Evolutionary conservation across 2,888 invertebrate species (phyloP), one percentile per base, ranked within the genome.

Genomic region (Netelia melanura): DNA sequence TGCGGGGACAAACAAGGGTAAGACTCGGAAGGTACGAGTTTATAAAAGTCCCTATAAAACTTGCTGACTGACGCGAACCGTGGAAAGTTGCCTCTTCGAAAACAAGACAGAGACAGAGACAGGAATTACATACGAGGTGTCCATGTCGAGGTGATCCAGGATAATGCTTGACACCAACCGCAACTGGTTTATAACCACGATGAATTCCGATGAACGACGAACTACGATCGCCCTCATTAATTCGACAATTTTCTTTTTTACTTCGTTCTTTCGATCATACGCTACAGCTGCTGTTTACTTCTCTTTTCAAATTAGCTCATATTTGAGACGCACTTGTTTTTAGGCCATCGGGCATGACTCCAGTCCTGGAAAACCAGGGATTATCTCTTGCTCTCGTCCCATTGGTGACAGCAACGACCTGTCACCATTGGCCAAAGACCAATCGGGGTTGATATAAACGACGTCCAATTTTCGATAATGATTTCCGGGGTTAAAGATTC

Each of bases 61-160:
- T 62, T 48, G 58, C 62, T 81, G 81, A 87, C 64, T 78, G 80
- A 67, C 76, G 64, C 43, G n/a, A 56, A 70, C 75, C 80, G 6
- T 6, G 64, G 86, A 74, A 83, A 70, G 78, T 85, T 84, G 76
- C 76, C 83, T 75, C 52, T 74, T 68, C 81, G 67, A 5, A 58
- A 21, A 65, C 62, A 65, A 58, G 72, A 64, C 6, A 38, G 38
- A 38, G 72, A 86, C 64, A 78, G 38, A 6, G 38, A 38, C 68
- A 64, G 72, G 86, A 72, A 78, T 86, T 83, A 81, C 75, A 81
- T 85, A 77, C 77, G 83, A 79, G 85, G 78, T 82, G 83, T 81
- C 75, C 72, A 82, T 76, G 77, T 68, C 68, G 71, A 61, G 71
- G 78, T 85, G 78, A 86, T 85, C 77, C 72, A 21, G 56, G 83